Conservation (phyloP, 2,797 vertebrate species). For the Myotis vivesi region DNA sequence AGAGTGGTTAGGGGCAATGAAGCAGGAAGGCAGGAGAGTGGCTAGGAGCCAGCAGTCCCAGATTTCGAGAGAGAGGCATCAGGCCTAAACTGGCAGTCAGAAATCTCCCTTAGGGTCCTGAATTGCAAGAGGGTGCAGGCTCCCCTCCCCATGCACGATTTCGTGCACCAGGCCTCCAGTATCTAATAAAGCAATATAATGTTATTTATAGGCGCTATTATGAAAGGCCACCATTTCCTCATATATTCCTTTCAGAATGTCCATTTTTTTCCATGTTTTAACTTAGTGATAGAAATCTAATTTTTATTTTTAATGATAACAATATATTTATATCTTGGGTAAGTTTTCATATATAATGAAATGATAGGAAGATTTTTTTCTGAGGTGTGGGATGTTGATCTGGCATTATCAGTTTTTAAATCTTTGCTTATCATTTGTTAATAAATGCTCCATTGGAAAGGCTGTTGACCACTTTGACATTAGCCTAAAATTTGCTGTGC, state of each 20-base stretch:
- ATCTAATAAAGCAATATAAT: slow-evolving; percentile 45
- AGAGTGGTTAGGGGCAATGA: too few relatives aligned
- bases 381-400: neutral
- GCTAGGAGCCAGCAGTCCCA: too few relatives aligned
- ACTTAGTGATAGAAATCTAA: slow-evolving; percentile 63
- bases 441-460: slow-evolving; percentile 48
- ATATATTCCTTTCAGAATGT: slow-evolving; percentile 63
- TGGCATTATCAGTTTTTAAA: slow-evolving; percentile 62
- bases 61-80: too few relatives aligned
- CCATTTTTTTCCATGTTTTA: slow-evolving; percentile 73
- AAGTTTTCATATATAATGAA: slow-evolving; percentile 63
- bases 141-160: too few relatives aligned
- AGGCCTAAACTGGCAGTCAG: too few relatives aligned
- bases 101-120: too few relatives aligned
- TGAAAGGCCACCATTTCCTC: slow-evolving; percentile 68
- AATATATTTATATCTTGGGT: slow-evolving; percentile 68
- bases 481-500: slow-evolving; percentile 73
- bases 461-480: slow-evolving; percentile 58
- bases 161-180: too few relatives aligned
- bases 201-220: slow-evolving; percentile 61
- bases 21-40: too few relatives aligned
- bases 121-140: too few relatives aligned
- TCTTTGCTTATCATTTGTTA: slow-evolving; percentile 67
- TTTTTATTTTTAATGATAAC: slow-evolving; percentile 75
- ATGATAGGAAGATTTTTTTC: slow-evolving; percentile 34